A percentile compares a stretch with the other conserved stretches of the same genome.
Evolutionary conservation across 2,888 invertebrate species (phyloP).

Genomic region (Drosophila greeni): DNA sequence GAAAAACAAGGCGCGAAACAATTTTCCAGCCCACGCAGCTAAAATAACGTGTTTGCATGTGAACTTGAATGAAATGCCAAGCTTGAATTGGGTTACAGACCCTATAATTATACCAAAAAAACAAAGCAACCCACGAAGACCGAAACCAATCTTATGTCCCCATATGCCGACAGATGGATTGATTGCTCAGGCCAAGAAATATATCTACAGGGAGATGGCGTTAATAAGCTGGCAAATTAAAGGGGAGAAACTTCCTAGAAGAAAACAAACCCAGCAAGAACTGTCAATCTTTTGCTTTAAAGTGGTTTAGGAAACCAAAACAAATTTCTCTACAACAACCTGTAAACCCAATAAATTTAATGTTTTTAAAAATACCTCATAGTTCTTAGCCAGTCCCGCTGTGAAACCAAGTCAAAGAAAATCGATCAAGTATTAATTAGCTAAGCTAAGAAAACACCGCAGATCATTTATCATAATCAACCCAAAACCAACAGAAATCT

Average conservation of each 20-base stretch:
- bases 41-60: constrained; percentile 52
- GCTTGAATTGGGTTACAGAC: constrained; percentile 67
- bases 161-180: constrained; percentile 21
- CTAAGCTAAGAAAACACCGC: constrained; percentile 9
- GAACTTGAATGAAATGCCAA: constrained; percentile 69
- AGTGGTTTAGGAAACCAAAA: not conserved
- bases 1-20: constrained; percentile 63
- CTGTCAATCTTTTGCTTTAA: constrained; percentile 4
- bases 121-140: constrained; percentile 15
- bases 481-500: constrained; percentile 7
- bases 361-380: not conserved
- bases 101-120: constrained; percentile 48
- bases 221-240: constrained; percentile 29
- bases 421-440: constrained; percentile 12
- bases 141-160: constrained; percentile 22
- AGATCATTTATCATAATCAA: constrained; percentile 30
- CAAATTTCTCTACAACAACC: constrained; percentile 6
- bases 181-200: constrained; percentile 3
- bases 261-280: constrained; percentile 2
- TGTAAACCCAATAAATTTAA: not conserved
- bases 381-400: constrained; percentile 7
- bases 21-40: constrained; percentile 63
- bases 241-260: constrained; percentile 19
- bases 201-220: constrained; percentile 1
- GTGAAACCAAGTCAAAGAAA: constrained; percentile 4